Conservation (phyloP, 2,797 vertebrate genomes). For the Smutsia gigantea region DNA sequence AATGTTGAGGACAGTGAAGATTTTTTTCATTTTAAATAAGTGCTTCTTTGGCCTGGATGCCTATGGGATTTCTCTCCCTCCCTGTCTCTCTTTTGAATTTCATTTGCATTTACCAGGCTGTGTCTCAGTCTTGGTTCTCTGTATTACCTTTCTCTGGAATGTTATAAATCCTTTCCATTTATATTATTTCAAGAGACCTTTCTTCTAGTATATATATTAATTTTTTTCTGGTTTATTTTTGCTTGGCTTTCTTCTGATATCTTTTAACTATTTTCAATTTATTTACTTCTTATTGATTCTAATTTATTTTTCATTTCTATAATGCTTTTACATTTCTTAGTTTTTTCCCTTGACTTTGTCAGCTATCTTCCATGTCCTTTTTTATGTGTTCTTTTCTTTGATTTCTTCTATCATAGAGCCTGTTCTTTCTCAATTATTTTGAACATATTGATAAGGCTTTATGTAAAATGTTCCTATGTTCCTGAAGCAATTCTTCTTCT, state of each 20-base stretch:
- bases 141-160: background rate
- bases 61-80: too few species aligned
- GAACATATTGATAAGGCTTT: background rate
- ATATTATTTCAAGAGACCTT: background rate
- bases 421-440: background rate
- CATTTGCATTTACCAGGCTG: background rate
- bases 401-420: background rate
- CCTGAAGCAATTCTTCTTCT: background rate
- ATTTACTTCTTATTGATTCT: background rate
- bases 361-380: background rate
- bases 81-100: background rate
- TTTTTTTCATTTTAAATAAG: background rate
- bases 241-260: background rate
- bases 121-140: background rate
- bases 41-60: background rate
- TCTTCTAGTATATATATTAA: background rate
- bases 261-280: background rate
- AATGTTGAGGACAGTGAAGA: background rate
- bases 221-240: background rate
- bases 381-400: background rate
- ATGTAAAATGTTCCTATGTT: background rate
- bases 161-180: background rate
- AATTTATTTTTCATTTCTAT: background rate
- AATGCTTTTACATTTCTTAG: background rate
- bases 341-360: background rate